Conservation (phyloP, 2,113 vertebrate species). For the Alligator mississippiensis region DNA sequence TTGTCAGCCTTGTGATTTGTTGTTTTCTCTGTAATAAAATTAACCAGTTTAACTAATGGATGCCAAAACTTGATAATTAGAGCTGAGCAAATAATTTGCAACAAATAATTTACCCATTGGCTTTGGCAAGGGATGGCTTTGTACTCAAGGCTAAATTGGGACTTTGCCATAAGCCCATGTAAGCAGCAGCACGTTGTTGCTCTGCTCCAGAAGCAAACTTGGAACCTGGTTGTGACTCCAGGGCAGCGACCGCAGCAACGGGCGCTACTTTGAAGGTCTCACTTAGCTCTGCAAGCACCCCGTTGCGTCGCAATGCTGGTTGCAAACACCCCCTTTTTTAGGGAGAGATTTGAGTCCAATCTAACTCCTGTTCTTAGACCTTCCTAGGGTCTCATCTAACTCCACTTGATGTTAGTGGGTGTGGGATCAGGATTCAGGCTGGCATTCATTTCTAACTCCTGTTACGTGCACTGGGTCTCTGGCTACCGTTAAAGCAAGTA, state of each 20-base stretch:
- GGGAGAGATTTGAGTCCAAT: too few species aligned
- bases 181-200: not conserved
- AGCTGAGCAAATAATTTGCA: slow-evolving; percentile 68
- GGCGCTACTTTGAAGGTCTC: too few species aligned
- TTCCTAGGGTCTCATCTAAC: not conserved
- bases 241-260: not conserved
- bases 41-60: slow-evolving; percentile 69
- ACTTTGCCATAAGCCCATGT: not conserved
- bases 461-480: not conserved
- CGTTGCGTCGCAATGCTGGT: too few species aligned
- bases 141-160: not conserved
- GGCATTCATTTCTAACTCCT: not conserved
- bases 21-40: slow-evolving; percentile 72
- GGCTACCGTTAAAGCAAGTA: not conserved
- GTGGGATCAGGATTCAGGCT: not conserved
- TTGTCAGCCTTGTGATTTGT: slow-evolving; percentile 69
- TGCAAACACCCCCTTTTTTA: not conserved
- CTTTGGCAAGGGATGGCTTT: not conserved
- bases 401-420: not conserved
- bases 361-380: not conserved
- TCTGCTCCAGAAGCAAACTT: not conserved
- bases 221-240: not conserved
- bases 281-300: too few species aligned
- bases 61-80: slow-evolving; percentile 71
- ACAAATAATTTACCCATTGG: slow-evolving; percentile 48